Conservation (phyloP, 2,888 invertebrate genomes). For the Hypselothyrea guttata region DNA sequence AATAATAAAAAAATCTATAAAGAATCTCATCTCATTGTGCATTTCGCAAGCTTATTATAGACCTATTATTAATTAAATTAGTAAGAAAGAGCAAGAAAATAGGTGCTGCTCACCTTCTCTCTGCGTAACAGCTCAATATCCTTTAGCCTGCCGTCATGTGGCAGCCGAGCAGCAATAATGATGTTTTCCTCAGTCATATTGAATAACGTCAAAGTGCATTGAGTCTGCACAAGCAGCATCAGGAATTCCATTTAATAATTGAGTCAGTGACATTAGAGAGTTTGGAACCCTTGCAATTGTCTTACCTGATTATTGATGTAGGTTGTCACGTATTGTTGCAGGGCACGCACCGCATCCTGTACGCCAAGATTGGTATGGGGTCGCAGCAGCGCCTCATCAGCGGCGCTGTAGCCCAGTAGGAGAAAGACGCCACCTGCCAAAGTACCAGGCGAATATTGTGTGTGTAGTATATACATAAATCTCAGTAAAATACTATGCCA, state of each 20-base stretch:
- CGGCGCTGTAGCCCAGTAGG: constrained; percentile 93
- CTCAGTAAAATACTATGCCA: constrained; percentile 34
- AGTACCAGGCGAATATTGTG: constrained; percentile 21
- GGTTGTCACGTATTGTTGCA: constrained; percentile 90
- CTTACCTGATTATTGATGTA: constrained; percentile 88
- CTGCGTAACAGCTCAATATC: constrained; percentile 87
- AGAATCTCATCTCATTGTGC: too few species aligned
- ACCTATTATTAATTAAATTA: too few species aligned
- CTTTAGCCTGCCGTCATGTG: constrained; percentile 85
- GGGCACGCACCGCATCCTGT: constrained; percentile 90
- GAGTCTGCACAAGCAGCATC: constrained; percentile 85
- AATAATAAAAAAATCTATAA: too few species aligned
- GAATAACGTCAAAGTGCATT: constrained; percentile 92
- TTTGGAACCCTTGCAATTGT: constrained; percentile 4
- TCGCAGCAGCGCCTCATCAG: constrained; percentile 91
- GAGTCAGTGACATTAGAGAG: constrained; percentile 9
- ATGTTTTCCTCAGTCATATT: constrained; percentile 94
- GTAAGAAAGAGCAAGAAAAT: too few species aligned
- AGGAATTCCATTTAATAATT: constrained; percentile 45
- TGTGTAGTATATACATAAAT: constrained; percentile 51
- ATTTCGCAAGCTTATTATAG: too few species aligned
- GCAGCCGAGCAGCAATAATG: constrained; percentile 91
- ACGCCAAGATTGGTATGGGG: constrained; percentile 93
- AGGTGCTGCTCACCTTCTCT: constrained; percentile 89
- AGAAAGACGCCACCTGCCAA: constrained; percentile 91